Evolutionary conservation across 2,888 invertebrate species (phyloP), one percentile per base, ranked within the genome.

Genomic region (Laothoe populi): DNA sequence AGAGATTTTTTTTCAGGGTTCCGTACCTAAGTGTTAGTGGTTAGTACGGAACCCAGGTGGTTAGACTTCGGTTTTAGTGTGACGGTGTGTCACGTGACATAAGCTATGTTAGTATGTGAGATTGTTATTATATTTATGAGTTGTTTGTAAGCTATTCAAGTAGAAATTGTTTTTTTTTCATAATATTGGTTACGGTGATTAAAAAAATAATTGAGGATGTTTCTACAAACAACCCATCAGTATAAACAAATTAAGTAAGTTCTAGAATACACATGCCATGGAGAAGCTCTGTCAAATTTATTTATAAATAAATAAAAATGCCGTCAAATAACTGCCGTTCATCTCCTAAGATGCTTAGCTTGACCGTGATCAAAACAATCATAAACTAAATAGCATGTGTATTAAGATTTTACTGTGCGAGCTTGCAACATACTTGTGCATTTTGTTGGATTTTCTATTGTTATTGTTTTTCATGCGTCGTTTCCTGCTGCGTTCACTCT

Each of bases 401-500:
- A n/a, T n/a, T n/a, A n/a, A n/a, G n/a, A n/a, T n/a, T n/a, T n/a
- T n/a, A n/a, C n/a, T n/a, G n/a, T n/a, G n/a, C n/a, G n/a, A n/a
- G n/a, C n/a, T n/a, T n/a, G 24, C 7, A 35, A 72, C 87, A 66
- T 77, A 93, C 93, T 93, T 93, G 67, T 90, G 92, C 35, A 90
- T 67, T 79, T 93, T 93, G 62, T 74, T 87, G 10, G 88, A 73
- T 62, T 92, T 92, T 70, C 86, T 81, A 63, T 81, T 91, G 45
- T 86, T 90, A 64, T 87, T 93, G 70, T 86, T 93, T 71, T 92
- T 91, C 66, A 93, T 89, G 57, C 93, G 88, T 72, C 95, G 94
- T 79, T 94, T 53, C 35, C 53, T 95, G 59, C 35, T 95, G 59
- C 95, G 94, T 73, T 96, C 96, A 31, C 68, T 84, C 35, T 82